A percentile compares a stretch with the other conserved stretches of the same genome.
These are phyloP conservation scores for Chiridota heheva DNA, from an alignment of 35 echinoderm and acorn worm species.

Conservation along the genomic window DNA sequence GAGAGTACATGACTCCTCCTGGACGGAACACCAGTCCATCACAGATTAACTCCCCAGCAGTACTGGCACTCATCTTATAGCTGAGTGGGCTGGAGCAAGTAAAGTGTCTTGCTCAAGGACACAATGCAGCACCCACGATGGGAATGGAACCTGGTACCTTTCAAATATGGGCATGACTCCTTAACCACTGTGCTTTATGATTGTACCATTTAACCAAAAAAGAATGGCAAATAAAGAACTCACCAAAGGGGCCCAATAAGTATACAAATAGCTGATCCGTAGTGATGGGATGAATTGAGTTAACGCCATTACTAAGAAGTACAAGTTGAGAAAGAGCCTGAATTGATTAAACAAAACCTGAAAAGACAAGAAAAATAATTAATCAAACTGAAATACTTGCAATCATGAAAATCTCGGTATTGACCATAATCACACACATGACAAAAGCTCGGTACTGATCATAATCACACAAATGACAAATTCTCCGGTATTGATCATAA, in stretches of 20 bases:
- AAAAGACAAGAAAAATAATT: conserved; percentile 26
- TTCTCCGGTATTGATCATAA: neutral
- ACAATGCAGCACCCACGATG: no score
- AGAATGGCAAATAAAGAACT: conserved; percentile 41
- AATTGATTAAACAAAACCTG: conserved; percentile 97
- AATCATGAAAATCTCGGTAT: neutral
- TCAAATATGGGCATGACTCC: no score
- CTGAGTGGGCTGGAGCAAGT: no score
- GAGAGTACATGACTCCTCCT: no score
- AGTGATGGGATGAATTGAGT: conserved; percentile 96
- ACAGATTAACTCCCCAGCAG: no score
- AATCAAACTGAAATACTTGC: neutral
- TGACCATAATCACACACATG: neutral
- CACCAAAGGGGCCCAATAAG: conserved; percentile 97
- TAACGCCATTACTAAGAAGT: conserved; percentile 93
- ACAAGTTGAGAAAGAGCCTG: conserved; percentile 92
- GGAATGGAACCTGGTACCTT: no score
- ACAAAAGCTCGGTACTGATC: neutral
- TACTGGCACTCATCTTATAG: no score
- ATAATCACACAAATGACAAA: neutral
- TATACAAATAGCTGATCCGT: conserved; percentile 94
- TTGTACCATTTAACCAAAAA: no score
- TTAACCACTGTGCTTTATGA: no score
- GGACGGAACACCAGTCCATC: no score
- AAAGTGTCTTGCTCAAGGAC: no score